These are phyloP conservation scores for Micropterix aruncella DNA, from an alignment of 2,888 invertebrate genomes.

Conservation along the genomic window DNA sequence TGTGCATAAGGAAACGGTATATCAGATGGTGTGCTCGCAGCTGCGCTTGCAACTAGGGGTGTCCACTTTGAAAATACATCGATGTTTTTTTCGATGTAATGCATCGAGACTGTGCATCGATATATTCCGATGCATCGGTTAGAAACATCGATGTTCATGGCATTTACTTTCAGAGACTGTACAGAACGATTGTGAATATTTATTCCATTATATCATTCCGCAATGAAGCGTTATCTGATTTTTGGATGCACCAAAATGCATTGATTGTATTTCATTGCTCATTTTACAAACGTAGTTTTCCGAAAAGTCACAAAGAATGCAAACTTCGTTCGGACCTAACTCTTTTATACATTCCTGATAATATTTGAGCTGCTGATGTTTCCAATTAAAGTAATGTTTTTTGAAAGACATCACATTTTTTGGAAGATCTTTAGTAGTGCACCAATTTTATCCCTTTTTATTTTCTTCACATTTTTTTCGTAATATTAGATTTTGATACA, in stretches of 20 bases:
- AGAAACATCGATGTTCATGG: too few species aligned
- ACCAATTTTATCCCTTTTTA: slow-evolving; percentile 1
- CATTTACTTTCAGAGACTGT: slow-evolving; percentile 4
- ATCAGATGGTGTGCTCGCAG: too few species aligned
- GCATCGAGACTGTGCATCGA: too few species aligned
- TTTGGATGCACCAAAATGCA: slow-evolving; percentile 1
- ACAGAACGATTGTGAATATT: slow-evolving; percentile 8
- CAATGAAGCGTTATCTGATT: slow-evolving; percentile 1
- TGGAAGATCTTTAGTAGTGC: neutral
- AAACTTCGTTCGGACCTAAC: neutral
- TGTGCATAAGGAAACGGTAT: too few species aligned
- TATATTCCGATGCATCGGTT: too few species aligned
- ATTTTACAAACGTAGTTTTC: slow-evolving; percentile 1
- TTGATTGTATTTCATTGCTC: neutral
- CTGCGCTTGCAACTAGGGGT: too few species aligned
- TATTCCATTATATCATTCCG: slow-evolving; percentile 5
- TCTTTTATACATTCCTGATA: slow-evolving; percentile 3
- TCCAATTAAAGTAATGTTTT: slow-evolving; percentile 1
- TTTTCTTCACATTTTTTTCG: slow-evolving; percentile 4
- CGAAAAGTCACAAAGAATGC: neutral
- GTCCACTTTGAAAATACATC: too few species aligned
- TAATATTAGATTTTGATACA: neutral
- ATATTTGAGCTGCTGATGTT: slow-evolving; percentile 2
- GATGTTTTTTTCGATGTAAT: too few species aligned
- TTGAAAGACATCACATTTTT: slow-evolving; percentile 1